Conservation (phyloP, 2,113 vertebrate species). For the Corvus hawaiiensis region DNA sequence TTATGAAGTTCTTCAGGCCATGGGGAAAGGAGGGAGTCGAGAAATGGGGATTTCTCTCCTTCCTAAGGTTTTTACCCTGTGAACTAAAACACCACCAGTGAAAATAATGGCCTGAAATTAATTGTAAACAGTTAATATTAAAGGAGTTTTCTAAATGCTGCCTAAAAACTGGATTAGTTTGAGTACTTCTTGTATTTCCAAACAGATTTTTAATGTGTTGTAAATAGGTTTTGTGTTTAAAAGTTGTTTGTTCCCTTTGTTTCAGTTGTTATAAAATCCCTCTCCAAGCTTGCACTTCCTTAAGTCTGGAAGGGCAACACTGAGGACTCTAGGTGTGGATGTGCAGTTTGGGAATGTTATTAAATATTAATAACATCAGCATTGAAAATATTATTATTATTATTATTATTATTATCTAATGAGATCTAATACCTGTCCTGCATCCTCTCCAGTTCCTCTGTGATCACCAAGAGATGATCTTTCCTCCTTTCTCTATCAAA, state of each 20-base stretch:
- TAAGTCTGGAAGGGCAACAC: not conserved
- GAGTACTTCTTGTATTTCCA: not conserved
- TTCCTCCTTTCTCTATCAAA: not conserved
- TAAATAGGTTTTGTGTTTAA: not conserved
- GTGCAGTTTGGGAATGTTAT: not conserved
- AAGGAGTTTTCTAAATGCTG: not conserved
- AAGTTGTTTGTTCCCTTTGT: not conserved
- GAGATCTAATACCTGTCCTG: not conserved
- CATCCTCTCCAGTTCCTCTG: not conserved
- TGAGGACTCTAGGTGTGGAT: not conserved
- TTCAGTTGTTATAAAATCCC: not conserved
- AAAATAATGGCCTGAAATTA: not conserved
- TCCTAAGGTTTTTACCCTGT: not conserved
- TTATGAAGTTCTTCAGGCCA: constrained; percentile 13
- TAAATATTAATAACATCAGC: not conserved
- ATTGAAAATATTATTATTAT: not conserved
- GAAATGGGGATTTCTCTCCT: not conserved
- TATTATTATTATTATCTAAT: not conserved
- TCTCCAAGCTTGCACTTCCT: not conserved
- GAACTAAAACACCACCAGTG: not conserved
- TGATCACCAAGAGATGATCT: not conserved
- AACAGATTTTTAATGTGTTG: not conserved
- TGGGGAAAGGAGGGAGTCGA: not conserved
- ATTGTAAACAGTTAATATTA: not conserved
- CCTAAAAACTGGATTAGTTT: not conserved